A percentile compares a stretch with the other conserved stretches of the same genome.
Evolutionary conservation across 30 jellyfish, hydroid and myxozoan species (phyloP).

Genomic region (Morbakka virulenta): DNA sequence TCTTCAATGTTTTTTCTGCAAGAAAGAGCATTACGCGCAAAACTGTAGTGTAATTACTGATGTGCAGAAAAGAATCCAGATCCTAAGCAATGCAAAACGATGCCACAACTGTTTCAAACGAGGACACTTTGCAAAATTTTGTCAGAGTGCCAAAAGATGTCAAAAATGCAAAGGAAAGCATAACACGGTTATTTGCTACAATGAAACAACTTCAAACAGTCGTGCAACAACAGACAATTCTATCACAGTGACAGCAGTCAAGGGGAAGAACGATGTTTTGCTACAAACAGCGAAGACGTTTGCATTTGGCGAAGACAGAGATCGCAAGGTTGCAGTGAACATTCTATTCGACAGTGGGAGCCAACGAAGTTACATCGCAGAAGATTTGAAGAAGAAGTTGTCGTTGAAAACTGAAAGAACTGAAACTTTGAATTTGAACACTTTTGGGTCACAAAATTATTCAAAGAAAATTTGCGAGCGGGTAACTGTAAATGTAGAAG

Average conservation of each 20-base stretch:
- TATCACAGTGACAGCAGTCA: constrained; percentile 4
- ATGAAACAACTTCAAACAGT: neutral
- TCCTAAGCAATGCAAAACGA: constrained; percentile 6
- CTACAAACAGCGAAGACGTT: constrained; percentile 35
- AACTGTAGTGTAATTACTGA: constrained; percentile 17
- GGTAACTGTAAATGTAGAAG: constrained; percentile 11
- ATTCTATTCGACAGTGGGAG: constrained; percentile 48
- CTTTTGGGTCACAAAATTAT: constrained; percentile 5
- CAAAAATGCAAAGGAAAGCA: constrained; percentile 32
- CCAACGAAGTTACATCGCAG: constrained; percentile 37
- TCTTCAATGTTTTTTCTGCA: constrained; percentile 14
- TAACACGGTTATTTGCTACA: constrained; percentile 17
- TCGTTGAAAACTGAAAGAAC: neutral
- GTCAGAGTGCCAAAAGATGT: constrained; percentile 26
- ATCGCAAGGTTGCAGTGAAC: neutral
- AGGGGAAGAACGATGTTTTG: constrained; percentile 21
- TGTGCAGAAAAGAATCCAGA: neutral
- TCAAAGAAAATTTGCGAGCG: constrained; percentile 6
- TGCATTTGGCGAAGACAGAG: constrained; percentile 19
- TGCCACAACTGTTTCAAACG: constrained; percentile 33
- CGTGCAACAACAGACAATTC: neutral
- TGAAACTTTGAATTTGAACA: constrained; percentile 5
- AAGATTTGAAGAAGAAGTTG: constrained; percentile 3
- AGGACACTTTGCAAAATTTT: constrained; percentile 37
- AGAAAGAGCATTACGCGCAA: constrained; percentile 12